These are phyloP conservation scores for Mormyrus iriodes DNA, from an alignment of 2,113 vertebrate species.

Conservation along the genomic window DNA sequence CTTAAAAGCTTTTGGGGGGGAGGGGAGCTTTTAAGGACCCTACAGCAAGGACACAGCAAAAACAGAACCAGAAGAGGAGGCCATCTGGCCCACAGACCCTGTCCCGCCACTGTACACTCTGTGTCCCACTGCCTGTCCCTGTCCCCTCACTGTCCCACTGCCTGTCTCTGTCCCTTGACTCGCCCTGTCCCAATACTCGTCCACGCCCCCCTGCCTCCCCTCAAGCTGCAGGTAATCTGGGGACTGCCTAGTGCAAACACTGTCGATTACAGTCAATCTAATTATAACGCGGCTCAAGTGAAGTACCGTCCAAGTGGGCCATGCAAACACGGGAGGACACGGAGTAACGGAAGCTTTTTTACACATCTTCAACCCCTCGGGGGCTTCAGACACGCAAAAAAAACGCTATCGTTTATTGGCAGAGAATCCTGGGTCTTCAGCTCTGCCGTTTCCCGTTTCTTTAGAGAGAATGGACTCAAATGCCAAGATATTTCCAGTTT, in stretches of 20 bases:
- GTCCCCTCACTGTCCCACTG: too few relatives aligned
- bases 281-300: slow-evolving; percentile 11
- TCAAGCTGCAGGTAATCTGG: neutral
- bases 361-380: neutral
- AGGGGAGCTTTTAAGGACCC: neutral
- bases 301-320: neutral
- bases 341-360: neutral
- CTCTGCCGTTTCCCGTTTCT: neutral
- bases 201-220: neutral
- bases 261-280: slow-evolving; percentile 9
- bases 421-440: neutral
- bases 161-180: neutral
- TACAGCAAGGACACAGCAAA: neutral
- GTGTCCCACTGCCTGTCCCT: neutral
- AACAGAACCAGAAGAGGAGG: neutral
- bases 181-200: neutral
- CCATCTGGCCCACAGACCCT: neutral
- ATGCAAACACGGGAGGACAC: neutral
- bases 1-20: neutral
- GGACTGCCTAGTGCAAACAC: neutral
- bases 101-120: neutral
- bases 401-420: neutral
- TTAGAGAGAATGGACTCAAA: neutral
- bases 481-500: neutral
- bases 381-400: neutral